Base-by-base conservation (phyloP, 1,140 invertebrate genomes). In the Ganaspis sp. region DNA sequence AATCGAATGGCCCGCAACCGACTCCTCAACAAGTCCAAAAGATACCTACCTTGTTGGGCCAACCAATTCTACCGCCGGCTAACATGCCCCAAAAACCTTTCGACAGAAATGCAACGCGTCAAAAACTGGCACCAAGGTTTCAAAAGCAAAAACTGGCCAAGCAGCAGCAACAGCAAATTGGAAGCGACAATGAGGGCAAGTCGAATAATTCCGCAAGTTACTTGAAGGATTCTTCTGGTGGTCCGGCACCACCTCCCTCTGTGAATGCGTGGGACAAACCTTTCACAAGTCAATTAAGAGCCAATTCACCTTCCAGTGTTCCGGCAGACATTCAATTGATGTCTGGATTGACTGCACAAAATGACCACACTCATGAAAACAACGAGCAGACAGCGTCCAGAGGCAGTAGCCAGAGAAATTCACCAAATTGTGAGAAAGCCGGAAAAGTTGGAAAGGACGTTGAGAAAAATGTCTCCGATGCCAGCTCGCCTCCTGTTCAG, bases 251-350 rank as follows among this genome's bases (percentile, higher is more conserved):
- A 4, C 93, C 94, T 21, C 94, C 95, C 0, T 84, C 94, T 2
- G 93, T 95, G 1, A 97, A 96, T 88, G 96, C 96, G 11, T 97
- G 96, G 96, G 95, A 96, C 81, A 97, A 97, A 87, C 95, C 96
- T 3, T 95, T 96, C 78, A 93, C 93, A 12, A 92, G 93, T 81
- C 92, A 93, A 70, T 85, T 95, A 53, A 88, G 94, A 29, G 90
- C 92, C 1, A 92, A 91, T 78, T 92, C 92, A 11, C 91, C 92
- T 0, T 87, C 87, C 8, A 70, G 12, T 69, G 23, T 12, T 26
- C 21, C n/a, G 34, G 70, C 1, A 12, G 73, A 74, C 9, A 72
- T 77, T 12, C 70, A 73, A 9, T 71, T 73, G 9, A 34, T 21
- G 8, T 17, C 69, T 0, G 70, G 64, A 17, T 64, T 74, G 5